Evolutionary conservation across 2,888 invertebrate species (phyloP), one percentile per base, ranked within the genome.

Genomic region (Diaperis boleti): DNA sequence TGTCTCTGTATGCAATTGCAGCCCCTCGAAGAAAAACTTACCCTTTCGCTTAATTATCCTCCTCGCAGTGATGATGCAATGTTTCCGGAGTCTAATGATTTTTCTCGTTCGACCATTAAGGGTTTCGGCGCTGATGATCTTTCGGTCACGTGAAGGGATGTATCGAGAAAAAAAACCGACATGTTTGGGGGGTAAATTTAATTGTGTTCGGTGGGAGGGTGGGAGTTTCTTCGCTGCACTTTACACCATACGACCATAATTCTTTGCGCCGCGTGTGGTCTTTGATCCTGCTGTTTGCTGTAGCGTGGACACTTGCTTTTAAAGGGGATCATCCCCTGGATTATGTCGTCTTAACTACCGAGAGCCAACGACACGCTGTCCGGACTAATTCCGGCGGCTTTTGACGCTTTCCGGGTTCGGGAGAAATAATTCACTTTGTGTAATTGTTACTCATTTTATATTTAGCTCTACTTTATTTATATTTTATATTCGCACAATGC

Each of bases 31-130:
- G 18, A 52, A 52, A 52, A 42, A 42, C 41, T 11, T 22, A 57
- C 57, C 44, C 57, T 57, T 55, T 45, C 15, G 15, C 13, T 26
- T 41, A 37, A 56, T 44, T 52, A 52, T 20, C n/a, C 17, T 45
- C 20, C 50, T 35, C 50, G 17, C 50, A 29, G 44, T 55, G 64
- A 62, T 69, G 69, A 69, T 65, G 65, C 65, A 59, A 62, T 61
- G 57, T 57, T 67, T 66, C 62, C 50, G 18, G 64, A 57, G 62
- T 7, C 69, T 72, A 71, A 72, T 69, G 72, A 68, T 69, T 72
- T 71, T 66, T 66, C 67, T 68, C 72, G n/a, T 13, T 33, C 20
- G 17, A 35, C 50, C 50, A 50, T 50, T 50, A 50, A 50, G 50
- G 50, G 50, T 31, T 50, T 26, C 35, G 41, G 18, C 41, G 41